Conservation (phyloP, 2,113 vertebrate genomes). For the Pongo pygmaeus region DNA sequence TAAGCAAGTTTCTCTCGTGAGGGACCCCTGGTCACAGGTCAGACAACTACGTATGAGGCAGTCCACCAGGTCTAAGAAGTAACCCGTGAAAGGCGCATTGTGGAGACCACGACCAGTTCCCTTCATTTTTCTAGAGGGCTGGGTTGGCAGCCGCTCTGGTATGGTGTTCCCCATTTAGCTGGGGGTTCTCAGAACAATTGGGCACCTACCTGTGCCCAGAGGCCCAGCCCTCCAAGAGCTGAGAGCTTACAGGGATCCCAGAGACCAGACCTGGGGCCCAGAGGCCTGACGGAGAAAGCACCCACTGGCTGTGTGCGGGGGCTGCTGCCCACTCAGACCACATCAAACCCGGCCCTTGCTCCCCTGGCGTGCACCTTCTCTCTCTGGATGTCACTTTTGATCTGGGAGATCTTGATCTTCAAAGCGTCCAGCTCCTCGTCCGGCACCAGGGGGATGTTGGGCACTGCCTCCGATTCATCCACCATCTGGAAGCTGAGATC, state of each 20-base stretch:
- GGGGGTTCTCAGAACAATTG: not conserved
- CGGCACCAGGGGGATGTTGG: conserved; percentile 91
- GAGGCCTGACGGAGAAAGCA: accelerated
- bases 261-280: not conserved
- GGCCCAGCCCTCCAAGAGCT: not conserved
- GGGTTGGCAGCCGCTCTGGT: not conserved
- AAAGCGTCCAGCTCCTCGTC: conserved; percentile 96
- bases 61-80: not conserved
- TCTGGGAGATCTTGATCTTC: conserved; percentile 97
- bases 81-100: not conserved
- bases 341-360: not conserved
- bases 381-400: conserved; percentile 95
- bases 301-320: accelerated
- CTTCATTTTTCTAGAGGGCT: not conserved
- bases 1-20: not conserved
- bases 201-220: not conserved
- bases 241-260: not conserved
- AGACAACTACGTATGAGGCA: not conserved
- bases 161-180: not conserved
- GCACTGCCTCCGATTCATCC: conserved; percentile 90
- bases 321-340: not conserved
- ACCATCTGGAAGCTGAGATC: conserved; percentile 95
- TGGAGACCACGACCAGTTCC: accelerated
- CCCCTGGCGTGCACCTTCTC: conserved; percentile 88
- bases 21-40: not conserved